Evolutionary conservation across 2,888 invertebrate genomes (phyloP), one percentile per base, ranked within the genome.

Genomic region (Azorinus chamasolen): DNA sequence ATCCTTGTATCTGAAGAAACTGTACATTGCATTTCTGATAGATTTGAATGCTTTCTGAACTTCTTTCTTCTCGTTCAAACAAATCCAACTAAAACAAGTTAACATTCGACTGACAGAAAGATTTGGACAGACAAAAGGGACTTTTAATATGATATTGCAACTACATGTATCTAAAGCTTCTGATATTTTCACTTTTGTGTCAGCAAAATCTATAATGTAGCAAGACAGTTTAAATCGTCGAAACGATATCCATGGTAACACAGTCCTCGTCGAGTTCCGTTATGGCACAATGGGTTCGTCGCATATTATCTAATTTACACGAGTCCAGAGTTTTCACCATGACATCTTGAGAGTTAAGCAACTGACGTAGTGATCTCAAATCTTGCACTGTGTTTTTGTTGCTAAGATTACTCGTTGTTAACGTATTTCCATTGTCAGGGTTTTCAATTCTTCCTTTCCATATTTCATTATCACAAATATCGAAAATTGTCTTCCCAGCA

Each of bases 321-420:
- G 82, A 61, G 76, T 79, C 74, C 1, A 80, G 61, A 3, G 81
- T 86, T 79, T 87, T 88, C n/a, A 88, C 84, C 64, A 88, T 82
- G 37, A 88, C 76, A 46, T 89, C 88, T 59, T 85, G 81, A 2
- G 88, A 89, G 50, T 85, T 84, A 25, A 89, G 66, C 71, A 89
- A 82, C 41, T 83, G 81, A 16, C 87, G 70, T 27, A 89, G 65
- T 1, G 88, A 87, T 18, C 88, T 71, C 54, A 89, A 81, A 65
- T 89, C 88, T n/a, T 79, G 57, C 66, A 53, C 25, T 58, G 63
- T 37, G 45, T 59, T 45, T 51, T 78, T 68, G 53, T 65, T 27
- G 20, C 64, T 62, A 22, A 64, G 48, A 25, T 27, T 66, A 24
- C 57, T 57, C 14, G 46, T 59, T 24, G 39, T 22, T 20, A 55